A percentile compares a stretch with the other conserved stretches of the same genome.
These are phyloP conservation scores for Portevinia maculata DNA, from an alignment of 2,888 invertebrate genomes.

Conservation along the genomic window DNA sequence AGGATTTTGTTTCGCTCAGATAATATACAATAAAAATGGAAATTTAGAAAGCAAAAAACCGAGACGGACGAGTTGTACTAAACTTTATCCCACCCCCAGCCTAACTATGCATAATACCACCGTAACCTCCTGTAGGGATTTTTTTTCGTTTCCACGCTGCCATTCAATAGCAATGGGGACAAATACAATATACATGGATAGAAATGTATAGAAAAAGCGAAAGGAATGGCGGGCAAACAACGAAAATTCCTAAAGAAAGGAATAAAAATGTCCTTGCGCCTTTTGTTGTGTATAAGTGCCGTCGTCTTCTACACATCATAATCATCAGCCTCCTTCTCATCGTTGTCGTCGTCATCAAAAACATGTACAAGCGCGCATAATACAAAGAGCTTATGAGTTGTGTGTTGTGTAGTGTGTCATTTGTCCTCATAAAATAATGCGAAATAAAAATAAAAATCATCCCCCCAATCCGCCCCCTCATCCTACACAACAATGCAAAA, in stretches of 20 bases:
- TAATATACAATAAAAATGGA: conserved; percentile 73
- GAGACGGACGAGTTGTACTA: conserved; percentile 62
- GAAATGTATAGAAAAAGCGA: neutral
- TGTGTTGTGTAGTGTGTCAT: conserved; percentile 71
- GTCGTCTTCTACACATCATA: conserved; percentile 64
- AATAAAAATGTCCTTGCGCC: conserved; percentile 74
- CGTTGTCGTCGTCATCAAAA: conserved; percentile 65
- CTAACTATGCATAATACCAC: conserved; percentile 28
- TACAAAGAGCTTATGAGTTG: conserved; percentile 73
- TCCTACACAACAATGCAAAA: conserved; percentile 32
- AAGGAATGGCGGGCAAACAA: conserved; percentile 38
- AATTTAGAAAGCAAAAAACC: conserved; percentile 44
- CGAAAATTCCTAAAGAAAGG: conserved; percentile 50
- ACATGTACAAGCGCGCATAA: conserved; percentile 72
- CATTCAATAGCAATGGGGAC: conserved; percentile 67
- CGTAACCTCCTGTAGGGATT: conserved; percentile 41
- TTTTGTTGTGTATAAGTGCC: conserved; percentile 73
- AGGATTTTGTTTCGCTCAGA: conserved; percentile 58
- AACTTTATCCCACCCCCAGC: conserved; percentile 48
- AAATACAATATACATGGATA: conserved; percentile 45
- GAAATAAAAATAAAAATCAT: conserved; percentile 73
- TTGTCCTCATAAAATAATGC: conserved; percentile 74
- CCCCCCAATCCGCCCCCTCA: conserved; percentile 3
- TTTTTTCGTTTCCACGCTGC: conserved; percentile 9
- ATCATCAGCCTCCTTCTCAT: conserved; percentile 47